These are phyloP conservation scores for Macropus fuliginosus DNA, from an alignment of 2,797 vertebrate genomes.

Conservation along the genomic window DNA sequence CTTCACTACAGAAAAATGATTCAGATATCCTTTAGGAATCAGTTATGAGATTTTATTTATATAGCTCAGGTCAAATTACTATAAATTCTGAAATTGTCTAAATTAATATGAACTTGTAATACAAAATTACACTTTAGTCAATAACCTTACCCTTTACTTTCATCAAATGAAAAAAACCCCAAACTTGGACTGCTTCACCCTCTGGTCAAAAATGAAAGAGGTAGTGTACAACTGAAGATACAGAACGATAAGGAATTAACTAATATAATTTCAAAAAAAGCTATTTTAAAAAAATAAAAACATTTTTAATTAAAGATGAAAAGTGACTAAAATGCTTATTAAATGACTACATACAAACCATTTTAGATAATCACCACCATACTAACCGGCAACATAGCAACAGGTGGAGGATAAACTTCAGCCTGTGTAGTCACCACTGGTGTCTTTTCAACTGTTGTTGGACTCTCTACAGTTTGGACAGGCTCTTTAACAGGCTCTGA, in stretches of 20 bases:
- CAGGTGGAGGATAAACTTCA: constrained; percentile 93
- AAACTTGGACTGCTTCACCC: neutral
- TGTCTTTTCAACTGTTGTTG: constrained; percentile 86
- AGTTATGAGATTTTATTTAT: neutral
- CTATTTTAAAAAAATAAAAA: constrained; percentile 30
- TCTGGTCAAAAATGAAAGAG: neutral
- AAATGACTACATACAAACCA: neutral
- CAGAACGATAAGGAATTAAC: neutral
- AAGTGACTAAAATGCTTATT: neutral
- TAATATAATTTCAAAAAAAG: neutral
- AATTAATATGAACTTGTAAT: neutral
- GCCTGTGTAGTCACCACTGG: constrained; percentile 88
- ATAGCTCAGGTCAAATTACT: neutral
- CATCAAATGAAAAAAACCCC: neutral
- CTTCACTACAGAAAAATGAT: neutral
- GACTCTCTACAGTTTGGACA: constrained; percentile 84
- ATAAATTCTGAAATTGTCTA: neutral
- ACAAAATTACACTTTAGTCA: neutral
- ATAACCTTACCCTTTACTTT: neutral
- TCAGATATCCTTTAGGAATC: neutral
- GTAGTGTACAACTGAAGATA: neutral
- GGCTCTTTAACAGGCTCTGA: constrained; percentile 92
- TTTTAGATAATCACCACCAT: neutral
- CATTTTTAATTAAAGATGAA: constrained; percentile 4
- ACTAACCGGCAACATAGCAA: constrained; percentile 96